These are phyloP conservation scores for Mactromeris polynyma DNA, from an alignment of 2,888 invertebrate species.

Conservation along the genomic window DNA sequence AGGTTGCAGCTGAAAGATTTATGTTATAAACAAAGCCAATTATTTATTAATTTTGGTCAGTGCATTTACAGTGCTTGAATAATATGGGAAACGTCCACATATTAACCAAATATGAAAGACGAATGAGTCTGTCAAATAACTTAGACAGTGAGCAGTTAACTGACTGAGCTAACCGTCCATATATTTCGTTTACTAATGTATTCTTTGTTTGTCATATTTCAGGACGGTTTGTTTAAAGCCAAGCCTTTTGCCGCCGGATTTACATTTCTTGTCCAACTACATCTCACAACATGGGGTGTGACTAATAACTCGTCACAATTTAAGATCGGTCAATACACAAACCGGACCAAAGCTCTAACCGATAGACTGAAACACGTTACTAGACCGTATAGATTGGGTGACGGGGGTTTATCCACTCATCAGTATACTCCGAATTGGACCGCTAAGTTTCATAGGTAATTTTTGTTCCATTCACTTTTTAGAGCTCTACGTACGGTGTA, in stretches of 20 bases:
- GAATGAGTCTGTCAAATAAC: no score
- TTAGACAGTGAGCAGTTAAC: no score
- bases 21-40: no score
- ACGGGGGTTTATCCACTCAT: constrained; percentile 57
- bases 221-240: constrained; percentile 50
- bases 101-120: no score
- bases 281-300: constrained; percentile 58
- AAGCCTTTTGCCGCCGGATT: constrained; percentile 58
- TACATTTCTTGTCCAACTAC: constrained; percentile 53
- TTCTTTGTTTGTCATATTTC: constrained; percentile 5
- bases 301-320: constrained; percentile 48
- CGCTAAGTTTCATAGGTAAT: constrained; percentile 44
- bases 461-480: no score
- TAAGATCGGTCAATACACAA: constrained; percentile 51
- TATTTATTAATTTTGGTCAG: no score
- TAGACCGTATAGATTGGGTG: constrained; percentile 42
- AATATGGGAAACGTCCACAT: no score
- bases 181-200: no score
- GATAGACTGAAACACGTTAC: constrained; percentile 60
- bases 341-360: constrained; percentile 51
- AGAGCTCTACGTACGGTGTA: no score
- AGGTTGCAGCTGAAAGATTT: no score
- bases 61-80: no score
- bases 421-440: constrained; percentile 36
- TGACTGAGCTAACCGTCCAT: no score